A percentile compares a stretch with the other conserved stretches of the same genome.
Conservation (phyloP, 1,140 invertebrate species). For the Melitaea cinxia region DNA sequence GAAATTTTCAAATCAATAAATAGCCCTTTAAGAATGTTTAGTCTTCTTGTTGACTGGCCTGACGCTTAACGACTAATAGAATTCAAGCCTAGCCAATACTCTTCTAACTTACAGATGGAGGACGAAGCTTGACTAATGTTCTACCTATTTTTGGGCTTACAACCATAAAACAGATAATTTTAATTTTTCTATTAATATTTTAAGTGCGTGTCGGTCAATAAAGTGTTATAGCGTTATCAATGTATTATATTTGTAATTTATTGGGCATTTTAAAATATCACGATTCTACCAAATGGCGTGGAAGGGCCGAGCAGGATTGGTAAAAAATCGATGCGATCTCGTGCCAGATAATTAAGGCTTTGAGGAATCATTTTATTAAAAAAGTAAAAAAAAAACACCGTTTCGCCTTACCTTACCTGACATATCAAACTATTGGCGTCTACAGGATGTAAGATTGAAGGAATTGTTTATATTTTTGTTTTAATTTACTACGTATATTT, state of each 20-base stretch:
- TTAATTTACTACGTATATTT: too few species aligned
- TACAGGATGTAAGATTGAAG: slow-evolving; percentile 49
- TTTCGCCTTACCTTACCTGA: slow-evolving; percentile 74
- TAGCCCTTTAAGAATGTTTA: too few species aligned
- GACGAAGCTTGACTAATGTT: too few species aligned
- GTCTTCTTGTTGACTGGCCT: too few species aligned
- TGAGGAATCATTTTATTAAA: slow-evolving; percentile 69
- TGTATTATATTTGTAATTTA: slow-evolving; percentile 54
- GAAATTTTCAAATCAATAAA: too few species aligned
- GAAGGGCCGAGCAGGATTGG: slow-evolving; percentile 42
- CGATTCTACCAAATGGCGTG: slow-evolving; percentile 62
- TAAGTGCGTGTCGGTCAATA: slow-evolving; percentile 23
- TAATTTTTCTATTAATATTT: slow-evolving; percentile 6
- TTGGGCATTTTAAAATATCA: slow-evolving; percentile 44
- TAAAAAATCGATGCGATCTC: slow-evolving; percentile 75
- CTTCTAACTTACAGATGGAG: too few species aligned
- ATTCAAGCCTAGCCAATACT: too few species aligned
- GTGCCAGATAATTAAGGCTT: slow-evolving; percentile 76
- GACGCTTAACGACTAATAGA: too few species aligned
- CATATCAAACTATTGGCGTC: slow-evolving; percentile 57
- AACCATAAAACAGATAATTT: too few species aligned
- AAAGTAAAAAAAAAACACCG: slow-evolving; percentile 66
- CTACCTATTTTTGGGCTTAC: too few species aligned
- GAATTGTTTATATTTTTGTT: too few species aligned
- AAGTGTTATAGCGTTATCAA: slow-evolving; percentile 18